phyloP scores from a whole-genome alignment of 2,888 invertebrate genomes.

The Agrilus cyanescens region DNA sequence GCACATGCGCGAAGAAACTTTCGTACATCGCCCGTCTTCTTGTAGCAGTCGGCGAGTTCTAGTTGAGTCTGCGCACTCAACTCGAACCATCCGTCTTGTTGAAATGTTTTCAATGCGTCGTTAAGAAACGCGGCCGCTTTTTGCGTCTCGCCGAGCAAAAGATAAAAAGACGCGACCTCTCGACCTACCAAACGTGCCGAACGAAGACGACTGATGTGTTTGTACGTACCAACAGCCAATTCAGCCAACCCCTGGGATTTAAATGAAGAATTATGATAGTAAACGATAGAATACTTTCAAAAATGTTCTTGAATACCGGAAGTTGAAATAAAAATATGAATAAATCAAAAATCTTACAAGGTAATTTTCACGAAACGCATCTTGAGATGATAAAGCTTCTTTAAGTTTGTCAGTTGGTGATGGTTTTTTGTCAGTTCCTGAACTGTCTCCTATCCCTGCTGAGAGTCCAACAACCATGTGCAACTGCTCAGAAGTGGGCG shows the following conservation, averaged over 20 bases:
- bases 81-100: conserved; percentile 77
- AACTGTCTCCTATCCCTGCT: conserved; percentile 75
- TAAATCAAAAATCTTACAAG: conserved; percentile 38
- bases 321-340: not conserved
- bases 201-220: conserved; percentile 70
- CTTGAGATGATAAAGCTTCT: conserved; percentile 80
- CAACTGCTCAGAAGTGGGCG: conserved; percentile 76
- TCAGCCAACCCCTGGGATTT: conserved; percentile 68
- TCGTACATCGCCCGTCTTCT: conserved; percentile 64
- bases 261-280: conserved; percentile 6
- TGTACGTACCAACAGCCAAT: conserved; percentile 90
- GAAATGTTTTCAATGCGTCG: conserved; percentile 76
- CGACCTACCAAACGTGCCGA: conserved; percentile 82
- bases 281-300: too few relatives aligned
- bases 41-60: conserved; percentile 75
- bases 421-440: conserved; percentile 40
- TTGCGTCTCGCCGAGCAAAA: conserved; percentile 70
- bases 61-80: conserved; percentile 73
- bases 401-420: conserved; percentile 74
- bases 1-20: conserved; percentile 52
- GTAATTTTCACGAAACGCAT: conserved; percentile 81
- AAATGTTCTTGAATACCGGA: not conserved
- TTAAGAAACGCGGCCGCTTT: conserved; percentile 83
- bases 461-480: conserved; percentile 83
- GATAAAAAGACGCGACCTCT: conserved; percentile 83